Conservation (phyloP, 2,888 invertebrate species). For the Ophonus ardosiacus region DNA sequence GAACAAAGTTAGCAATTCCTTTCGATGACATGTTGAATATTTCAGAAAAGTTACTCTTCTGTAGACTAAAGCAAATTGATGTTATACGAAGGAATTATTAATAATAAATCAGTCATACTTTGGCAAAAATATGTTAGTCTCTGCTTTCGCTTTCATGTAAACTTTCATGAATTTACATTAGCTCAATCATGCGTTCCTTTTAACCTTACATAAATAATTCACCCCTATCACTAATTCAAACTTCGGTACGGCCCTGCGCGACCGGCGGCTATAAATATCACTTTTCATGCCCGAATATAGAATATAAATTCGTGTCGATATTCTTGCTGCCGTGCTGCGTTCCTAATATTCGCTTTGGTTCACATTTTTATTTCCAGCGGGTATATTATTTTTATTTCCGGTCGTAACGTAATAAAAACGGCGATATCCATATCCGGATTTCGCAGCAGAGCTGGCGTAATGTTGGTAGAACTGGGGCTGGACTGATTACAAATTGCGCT, state of each 20-base stretch:
- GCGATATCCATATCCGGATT: conserved; percentile 59
- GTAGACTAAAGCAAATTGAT: background rate
- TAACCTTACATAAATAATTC: conserved; percentile 41
- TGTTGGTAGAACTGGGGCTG: background rate
- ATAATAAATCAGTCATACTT: conserved; percentile 27
- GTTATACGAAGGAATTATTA: background rate
- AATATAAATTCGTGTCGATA: conserved; percentile 55
- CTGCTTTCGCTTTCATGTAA: background rate
- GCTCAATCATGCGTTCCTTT: conserved; percentile 36
- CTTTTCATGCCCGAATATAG: conserved; percentile 61
- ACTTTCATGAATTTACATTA: conserved; percentile 34
- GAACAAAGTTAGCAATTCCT: background rate
- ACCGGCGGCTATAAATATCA: conserved; percentile 55
- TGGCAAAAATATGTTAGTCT: background rate
- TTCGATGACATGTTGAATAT: background rate
- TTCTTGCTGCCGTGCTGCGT: conserved; percentile 1
- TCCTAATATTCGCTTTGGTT: conserved; percentile 52
- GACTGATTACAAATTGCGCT: conserved; percentile 43
- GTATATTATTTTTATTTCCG: conserved; percentile 61
- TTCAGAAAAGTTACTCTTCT: background rate
- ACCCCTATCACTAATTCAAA: conserved; percentile 40
- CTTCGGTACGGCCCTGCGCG: conserved; percentile 5
- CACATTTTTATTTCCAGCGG: conserved; percentile 50
- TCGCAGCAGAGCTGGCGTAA: background rate
- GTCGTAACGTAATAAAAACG: conserved; percentile 55